These are phyloP conservation scores for Phrynosoma platyrhinos DNA, from an alignment of 2,113 vertebrate genomes.

Conservation along the genomic window DNA sequence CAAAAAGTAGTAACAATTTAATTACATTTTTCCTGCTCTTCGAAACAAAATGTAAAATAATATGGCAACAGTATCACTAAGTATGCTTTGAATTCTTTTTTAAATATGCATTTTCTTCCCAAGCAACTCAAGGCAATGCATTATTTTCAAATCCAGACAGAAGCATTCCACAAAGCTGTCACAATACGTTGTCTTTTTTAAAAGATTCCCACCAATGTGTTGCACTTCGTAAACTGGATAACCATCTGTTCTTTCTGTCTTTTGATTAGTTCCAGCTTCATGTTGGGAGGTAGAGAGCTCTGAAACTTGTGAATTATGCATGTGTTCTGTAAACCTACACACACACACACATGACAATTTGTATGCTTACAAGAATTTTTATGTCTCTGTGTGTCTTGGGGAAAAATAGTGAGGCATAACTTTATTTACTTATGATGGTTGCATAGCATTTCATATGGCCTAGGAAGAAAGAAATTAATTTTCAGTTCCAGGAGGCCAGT, in stretches of 20 bases:
- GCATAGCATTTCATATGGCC: fast-evolving
- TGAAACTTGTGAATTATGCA: background rate
- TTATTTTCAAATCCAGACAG: background rate
- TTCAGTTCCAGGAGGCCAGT: background rate
- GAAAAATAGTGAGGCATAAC: background rate
- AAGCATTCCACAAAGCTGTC: constrained; percentile 28
- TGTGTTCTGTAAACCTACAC: constrained; percentile 7
- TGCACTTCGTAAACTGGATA: background rate
- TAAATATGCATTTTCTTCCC: background rate
- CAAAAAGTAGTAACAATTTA: constrained; percentile 34
- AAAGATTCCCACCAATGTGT: background rate
- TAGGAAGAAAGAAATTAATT: background rate
- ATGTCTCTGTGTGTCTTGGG: background rate
- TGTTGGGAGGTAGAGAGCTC: constrained; percentile 3
- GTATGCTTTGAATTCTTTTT: background rate
- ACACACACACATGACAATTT: constrained; percentile 25
- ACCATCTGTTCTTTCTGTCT: background rate
- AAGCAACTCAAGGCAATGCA: background rate
- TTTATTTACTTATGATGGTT: background rate
- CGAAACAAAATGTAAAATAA: background rate
- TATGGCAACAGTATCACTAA: background rate
- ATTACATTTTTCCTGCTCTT: background rate
- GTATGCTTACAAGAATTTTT: background rate
- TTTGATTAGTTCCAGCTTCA: background rate
- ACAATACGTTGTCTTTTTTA: background rate